These are phyloP conservation scores for Acanthococcus lagerstroemiae DNA, from an alignment of 2,888 invertebrate genomes.

Conservation along the genomic window DNA sequence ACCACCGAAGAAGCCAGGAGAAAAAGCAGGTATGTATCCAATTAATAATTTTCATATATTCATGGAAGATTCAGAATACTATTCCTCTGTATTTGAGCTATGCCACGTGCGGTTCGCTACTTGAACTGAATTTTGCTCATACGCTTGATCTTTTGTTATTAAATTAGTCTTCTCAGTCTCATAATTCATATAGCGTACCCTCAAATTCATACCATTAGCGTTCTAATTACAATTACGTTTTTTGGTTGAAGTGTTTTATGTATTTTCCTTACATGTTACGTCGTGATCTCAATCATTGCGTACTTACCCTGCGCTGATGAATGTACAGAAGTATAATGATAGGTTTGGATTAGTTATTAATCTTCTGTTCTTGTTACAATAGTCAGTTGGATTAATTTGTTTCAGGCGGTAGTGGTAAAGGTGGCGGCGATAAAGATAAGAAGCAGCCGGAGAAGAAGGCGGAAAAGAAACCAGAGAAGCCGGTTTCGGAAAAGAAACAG, in stretches of 20 bases:
- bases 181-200: not conserved
- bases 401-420: conserved; percentile 22
- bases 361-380: too few species aligned
- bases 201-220: too few species aligned
- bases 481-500: conserved; percentile 33
- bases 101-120: conserved; percentile 12
- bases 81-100: too few species aligned
- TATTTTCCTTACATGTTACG: too few species aligned
- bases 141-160: not conserved
- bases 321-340: too few species aligned
- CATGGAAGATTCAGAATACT: not conserved
- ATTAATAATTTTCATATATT: not conserved
- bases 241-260: too few species aligned
- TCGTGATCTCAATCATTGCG: too few species aligned
- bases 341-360: too few species aligned
- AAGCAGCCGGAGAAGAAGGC: conserved; percentile 32
- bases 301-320: too few species aligned
- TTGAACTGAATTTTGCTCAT: not conserved
- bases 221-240: too few species aligned
- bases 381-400: too few species aligned
- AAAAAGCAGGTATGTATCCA: conserved; percentile 16
- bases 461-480: conserved; percentile 32
- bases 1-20: conserved; percentile 19
- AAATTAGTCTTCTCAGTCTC: not conserved
- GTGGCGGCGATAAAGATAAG: conserved; percentile 21